Evolutionary conservation across 1,140 invertebrate species (phyloP).

Genomic region (Cydia pomonella): DNA sequence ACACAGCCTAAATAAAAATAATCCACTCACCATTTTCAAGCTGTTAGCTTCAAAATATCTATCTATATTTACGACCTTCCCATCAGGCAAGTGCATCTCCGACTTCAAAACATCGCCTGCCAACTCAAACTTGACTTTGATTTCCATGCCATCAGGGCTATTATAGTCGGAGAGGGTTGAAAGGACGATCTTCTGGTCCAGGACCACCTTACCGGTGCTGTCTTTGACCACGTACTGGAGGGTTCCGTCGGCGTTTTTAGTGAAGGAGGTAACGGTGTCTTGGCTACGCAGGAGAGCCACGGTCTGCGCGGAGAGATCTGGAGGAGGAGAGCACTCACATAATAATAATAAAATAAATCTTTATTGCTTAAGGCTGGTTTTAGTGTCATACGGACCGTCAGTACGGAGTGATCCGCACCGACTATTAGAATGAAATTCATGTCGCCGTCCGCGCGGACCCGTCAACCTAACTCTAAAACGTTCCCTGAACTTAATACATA

Average conservation of each 20-base stretch:
- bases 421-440: no score
- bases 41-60: constrained; percentile 9
- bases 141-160: neutral
- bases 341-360: no score
- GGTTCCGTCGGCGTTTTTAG: constrained; percentile 3
- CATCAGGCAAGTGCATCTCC: constrained; percentile 1
- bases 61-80: neutral
- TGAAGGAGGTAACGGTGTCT: constrained; percentile 9
- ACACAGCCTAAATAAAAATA: no score
- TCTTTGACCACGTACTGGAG: constrained; percentile 5
- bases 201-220: neutral
- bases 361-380: no score
- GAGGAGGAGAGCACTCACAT: no score
- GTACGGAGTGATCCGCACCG: no score
- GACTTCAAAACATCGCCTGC: neutral
- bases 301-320: constrained; percentile 6
- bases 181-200: constrained; percentile 7
- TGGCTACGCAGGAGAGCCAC: neutral
- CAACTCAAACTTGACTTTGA: neutral
- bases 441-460: no score
- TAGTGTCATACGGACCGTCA: no score
- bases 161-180: neutral
- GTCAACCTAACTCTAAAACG: no score
- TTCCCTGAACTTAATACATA: no score
- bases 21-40: constrained; percentile 11